Evolutionary conservation across 2,797 vertebrate species (phyloP), one percentile per base, ranked within the genome.

Genomic region (Enteromius afrohamiltoni): DNA sequence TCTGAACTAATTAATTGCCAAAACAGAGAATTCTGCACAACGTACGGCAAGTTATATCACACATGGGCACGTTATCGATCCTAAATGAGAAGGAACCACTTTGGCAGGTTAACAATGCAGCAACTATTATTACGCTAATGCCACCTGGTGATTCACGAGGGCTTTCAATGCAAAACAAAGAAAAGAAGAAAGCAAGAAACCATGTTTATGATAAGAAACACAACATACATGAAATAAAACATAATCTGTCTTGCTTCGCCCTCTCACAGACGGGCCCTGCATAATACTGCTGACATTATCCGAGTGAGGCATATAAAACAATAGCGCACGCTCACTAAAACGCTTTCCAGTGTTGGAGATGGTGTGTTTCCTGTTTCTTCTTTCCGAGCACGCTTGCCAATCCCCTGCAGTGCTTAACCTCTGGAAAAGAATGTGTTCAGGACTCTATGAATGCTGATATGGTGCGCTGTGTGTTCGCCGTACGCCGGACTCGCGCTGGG

Each of bases 351-450:
- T 58, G 23, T 69, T 8, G 31, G 65, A 80, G 53, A 51, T 34
- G 17, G 21, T n/a, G 26, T 75, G 45, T 73, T 37, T 68, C 31
- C 81, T 37, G 83, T 76, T 89, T 86, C 65, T 70, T 79, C 83
- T 86, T 87, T 86, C 84, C 29, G 55, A 85, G 77, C 84, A 87
- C 83, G 80, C 75, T 83, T 85, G 82, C 74, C 84, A 81, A 81
- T 81, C 83, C 75, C 87, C 83, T 69, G 84, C 82, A 71, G 84
- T 85, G 89, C 85, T 88, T 87, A 87, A 87, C 87, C 89, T 89
- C 84, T 84, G 83, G 84, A 88, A 85, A 86, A 86, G 85, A 83
- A 82, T 65, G 83, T 85, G 67, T 84, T 86, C 82, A 69, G 79
- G 77, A 86, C 79, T 83, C 86, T 85, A 87, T 84, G 84, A 86